Conservation (phyloP, 2,113 vertebrate species). For the Varanus salvator region DNA sequence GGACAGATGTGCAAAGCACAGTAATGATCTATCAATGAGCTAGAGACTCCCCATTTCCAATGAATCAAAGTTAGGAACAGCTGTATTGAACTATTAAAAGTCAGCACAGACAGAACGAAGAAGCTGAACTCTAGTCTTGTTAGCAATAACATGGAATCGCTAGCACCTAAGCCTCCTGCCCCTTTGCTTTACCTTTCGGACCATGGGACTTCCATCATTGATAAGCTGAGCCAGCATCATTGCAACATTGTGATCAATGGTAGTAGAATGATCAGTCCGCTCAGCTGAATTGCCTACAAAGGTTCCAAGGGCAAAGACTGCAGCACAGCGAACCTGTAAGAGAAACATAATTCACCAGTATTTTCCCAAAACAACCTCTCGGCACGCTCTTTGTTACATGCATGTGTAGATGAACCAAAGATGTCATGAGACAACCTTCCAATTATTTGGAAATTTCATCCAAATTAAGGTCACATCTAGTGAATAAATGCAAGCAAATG, state of each 20-base stretch:
- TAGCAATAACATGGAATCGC: accelerated
- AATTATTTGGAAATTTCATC: background rate
- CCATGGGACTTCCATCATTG: conserved; percentile 95
- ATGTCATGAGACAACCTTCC: background rate
- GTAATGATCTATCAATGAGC: background rate
- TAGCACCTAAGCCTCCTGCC: accelerated
- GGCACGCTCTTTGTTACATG: background rate
- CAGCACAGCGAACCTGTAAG: conserved; percentile 91
- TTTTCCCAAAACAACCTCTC: accelerated
- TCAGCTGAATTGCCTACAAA: conserved; percentile 97
- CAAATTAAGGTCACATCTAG: background rate
- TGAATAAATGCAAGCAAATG: background rate
- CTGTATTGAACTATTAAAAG: accelerated
- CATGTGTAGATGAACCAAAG: background rate
- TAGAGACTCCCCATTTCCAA: background rate
- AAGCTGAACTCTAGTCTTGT: background rate
- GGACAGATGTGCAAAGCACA: too few species aligned
- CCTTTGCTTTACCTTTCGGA: conserved; percentile 85
- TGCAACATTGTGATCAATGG: conserved; percentile 98
- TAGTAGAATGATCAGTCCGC: conserved; percentile 96
- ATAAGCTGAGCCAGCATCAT: conserved; percentile 99
- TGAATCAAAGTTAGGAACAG: background rate
- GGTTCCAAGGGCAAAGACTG: conserved; percentile 94
- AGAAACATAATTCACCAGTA: background rate
- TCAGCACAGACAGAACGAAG: background rate